These are phyloP conservation scores for Exaiptasia diaphana DNA, from an alignment of 64 coral and sea anemone species.

Conservation along the genomic window DNA sequence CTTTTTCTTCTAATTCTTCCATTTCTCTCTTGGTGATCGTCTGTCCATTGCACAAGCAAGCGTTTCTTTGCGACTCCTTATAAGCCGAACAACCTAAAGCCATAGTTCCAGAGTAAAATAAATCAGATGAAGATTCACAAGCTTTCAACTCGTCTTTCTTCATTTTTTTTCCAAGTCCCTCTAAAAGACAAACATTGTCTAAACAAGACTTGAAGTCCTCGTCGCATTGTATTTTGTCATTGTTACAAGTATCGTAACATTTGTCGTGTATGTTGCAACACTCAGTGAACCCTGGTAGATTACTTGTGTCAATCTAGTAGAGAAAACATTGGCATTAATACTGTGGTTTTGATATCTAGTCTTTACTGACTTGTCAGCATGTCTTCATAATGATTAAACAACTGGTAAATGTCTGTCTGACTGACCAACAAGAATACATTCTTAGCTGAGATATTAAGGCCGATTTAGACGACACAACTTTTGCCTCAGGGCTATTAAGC, in stretches of 20 bases:
- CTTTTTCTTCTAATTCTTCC: constrained; percentile 74
- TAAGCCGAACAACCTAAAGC: constrained; percentile 70
- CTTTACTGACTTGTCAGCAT: neutral
- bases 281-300: constrained; percentile 73
- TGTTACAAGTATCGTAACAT: constrained; percentile 90
- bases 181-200: constrained; percentile 89
- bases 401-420: too few species aligned
- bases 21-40: constrained; percentile 78
- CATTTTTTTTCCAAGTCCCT: constrained; percentile 69
- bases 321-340: neutral
- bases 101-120: constrained; percentile 72
- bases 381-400: neutral
- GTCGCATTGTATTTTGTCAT: constrained; percentile 75
- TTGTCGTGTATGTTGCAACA: constrained; percentile 80
- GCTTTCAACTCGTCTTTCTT: constrained; percentile 56
- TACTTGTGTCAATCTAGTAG: constrained; percentile 73
- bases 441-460: too few species aligned
- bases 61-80: constrained; percentile 80
- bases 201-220: constrained; percentile 92
- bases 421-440: too few species aligned
- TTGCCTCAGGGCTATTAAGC: too few species aligned
- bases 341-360: too few species aligned
- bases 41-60: constrained; percentile 89
- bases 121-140: constrained; percentile 70
- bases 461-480: too few species aligned